phyloP scores from a whole-genome alignment of 2,888 invertebrate genomes.

The Microctonus aethiopoides region DNA sequence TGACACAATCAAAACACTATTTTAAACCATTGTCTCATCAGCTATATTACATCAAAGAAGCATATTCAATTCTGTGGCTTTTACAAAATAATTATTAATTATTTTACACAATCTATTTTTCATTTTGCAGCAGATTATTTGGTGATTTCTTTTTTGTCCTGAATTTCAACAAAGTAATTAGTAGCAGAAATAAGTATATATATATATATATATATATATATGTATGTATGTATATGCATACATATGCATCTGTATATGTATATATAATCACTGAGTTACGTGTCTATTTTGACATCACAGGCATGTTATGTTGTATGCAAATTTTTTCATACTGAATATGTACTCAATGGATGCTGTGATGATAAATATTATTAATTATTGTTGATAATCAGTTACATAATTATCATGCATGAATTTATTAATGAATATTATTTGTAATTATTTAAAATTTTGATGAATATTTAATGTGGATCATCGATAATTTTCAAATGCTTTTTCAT shows the following conservation, averaged over 20 bases:
- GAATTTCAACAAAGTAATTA: too few relatives aligned
- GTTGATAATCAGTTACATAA: too few relatives aligned
- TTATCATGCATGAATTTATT: too few relatives aligned
- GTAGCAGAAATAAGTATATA: too few relatives aligned
- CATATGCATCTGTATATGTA: too few relatives aligned
- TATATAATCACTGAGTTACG: neutral
- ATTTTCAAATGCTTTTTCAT: neutral
- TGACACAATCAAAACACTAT: neutral
- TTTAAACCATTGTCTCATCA: neutral
- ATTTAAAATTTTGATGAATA: neutral
- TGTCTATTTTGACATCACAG: neutral
- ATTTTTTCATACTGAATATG: neutral
- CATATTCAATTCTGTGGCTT: neutral
- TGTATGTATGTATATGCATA: too few relatives aligned
- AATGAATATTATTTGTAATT: too few relatives aligned
- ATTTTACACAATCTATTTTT: neutral
- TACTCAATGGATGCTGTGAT: too few relatives aligned
- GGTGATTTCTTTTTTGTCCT: too few relatives aligned
- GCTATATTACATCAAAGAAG: neutral
- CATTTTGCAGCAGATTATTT: neutral
- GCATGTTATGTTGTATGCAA: neutral
- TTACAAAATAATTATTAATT: neutral
- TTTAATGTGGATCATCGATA: neutral
- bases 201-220: too few relatives aligned
- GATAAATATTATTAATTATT: too few relatives aligned